Evolutionary conservation across 2,888 invertebrate genomes (phyloP), one percentile per base, ranked within the genome.

Genomic region (Sarcophaga rosellei): DNA sequence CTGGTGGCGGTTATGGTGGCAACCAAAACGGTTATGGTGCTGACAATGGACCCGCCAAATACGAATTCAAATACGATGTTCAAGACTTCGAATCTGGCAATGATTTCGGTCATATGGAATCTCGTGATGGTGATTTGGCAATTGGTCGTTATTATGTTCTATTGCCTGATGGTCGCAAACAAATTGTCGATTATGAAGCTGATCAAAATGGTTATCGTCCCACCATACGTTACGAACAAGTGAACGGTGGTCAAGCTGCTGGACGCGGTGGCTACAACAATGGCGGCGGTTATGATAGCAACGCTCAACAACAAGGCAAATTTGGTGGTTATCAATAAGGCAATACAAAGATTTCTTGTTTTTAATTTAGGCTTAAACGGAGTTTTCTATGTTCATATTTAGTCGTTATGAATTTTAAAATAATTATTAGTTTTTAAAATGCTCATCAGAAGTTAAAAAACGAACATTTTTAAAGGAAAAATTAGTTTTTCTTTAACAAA

Each of bases 181-280:
- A 95, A 94, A 95, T 95, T 62, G 96, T 96, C 0, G 94, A 95
- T 88, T 96, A 96, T 92, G 95, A 95, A 90, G 96, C 96, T 8
- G 95, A 96, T 89, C 94, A 95, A 90, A 94, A 95, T 66, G 96
- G 96, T 1, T 96, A 95, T 93, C 94, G 94, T 87, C 96, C 96
- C 20, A 95, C 94, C 89, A 95, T 96, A 84, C 94, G 95, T 1
- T 96, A 96, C 91, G 95, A 96, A 91, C 95, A 95, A 89, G 94
- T 94, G 45, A 94, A 94, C 65, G 90, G 90, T 77, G 91, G 92
- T 4, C 89, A 89, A 72, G 89, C 88, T 80, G 90, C 86, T 61
- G 88, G 89, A 53, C 89, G 90, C 63, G 89, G 90, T 87, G 89
- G 90, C 82, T 90, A 87, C 62, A 89, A 88, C 35, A 89, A 89